Evolutionary conservation across 2,888 invertebrate species (phyloP), one percentile per base, ranked within the genome.

Genomic region (Punctoribates punctum): DNA sequence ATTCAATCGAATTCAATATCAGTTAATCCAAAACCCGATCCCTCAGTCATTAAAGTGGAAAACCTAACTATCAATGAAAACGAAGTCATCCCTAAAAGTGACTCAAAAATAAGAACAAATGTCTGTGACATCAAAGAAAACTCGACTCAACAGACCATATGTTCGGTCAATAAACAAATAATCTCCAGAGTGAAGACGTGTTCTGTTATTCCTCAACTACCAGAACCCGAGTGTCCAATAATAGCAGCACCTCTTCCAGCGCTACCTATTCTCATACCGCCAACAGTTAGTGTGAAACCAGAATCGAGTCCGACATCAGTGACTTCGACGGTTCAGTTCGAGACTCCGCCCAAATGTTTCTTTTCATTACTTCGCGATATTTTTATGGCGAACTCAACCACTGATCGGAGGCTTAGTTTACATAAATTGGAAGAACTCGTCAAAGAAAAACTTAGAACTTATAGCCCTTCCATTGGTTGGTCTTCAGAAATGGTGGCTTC

Each of bases 291-390:
- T 20, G 51, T 51, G 0, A 17, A 4, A n/a, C 8, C 20, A 51
- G 51, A 51, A n/a, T 4, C 51, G 1, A 60, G 25, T 60, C 42
- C 57, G 13, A 27, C 27, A 29, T 11, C 54, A 60, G 54, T 29
- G 11, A 34, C 38, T 27, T n/a, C 62, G 15, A 27, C 60, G 2
- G 54, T 57, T 5, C 60, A 54, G 9, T 34, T 73, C 3, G 77
- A 76, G 17, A 73, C 91, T 5, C 34, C 91, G 0, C 92, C 92
- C 80, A 88, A 90, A 0, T 91, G 90, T 83, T 96, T 94, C 86
- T 89, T 96, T 83, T 92, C 94, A 0, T 85, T 96, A 60, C 87
- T 96, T 38, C 87, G 96, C 6, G 95, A 94, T 81, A 88, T 96
- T 77, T 92, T 96, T 81, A 91, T 91, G 74, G 91, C 51, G 27